Evolutionary conservation across 2,113 vertebrate genomes (phyloP), one percentile per base, ranked within the genome.

Genomic region (Uropsilus gracilis): DNA sequence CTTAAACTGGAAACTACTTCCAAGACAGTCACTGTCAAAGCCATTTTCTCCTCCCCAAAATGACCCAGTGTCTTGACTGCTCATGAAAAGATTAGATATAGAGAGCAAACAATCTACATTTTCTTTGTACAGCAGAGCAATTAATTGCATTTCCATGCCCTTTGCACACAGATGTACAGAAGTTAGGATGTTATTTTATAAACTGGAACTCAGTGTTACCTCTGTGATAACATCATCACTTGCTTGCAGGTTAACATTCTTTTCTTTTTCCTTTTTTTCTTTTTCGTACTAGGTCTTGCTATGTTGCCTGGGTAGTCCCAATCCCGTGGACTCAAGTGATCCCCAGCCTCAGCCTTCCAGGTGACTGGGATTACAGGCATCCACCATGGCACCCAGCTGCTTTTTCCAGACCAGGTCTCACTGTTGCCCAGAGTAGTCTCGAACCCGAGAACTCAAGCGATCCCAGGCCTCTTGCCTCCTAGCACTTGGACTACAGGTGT

Each of bases 181-280:
- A 76, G 17, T 61, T 72, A 34, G 53, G 44, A 73, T 53, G 39
- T 61, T 57, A 46, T 59, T 80, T 76, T 81, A 1, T 63, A 69
- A 94, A 83, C 64, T 39, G 72, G 78, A 78, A 86, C 59, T 94
- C 48, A 61, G 63, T 89, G 57, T 78, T 73, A 68, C 28, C 63
- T 44, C 59, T 71, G 2, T 34, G 64, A 91, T 80, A 86, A 91
- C 16, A 73, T 93, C 16, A 73, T 93, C 80, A 59, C 9, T 91
- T 55, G n/a, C 64, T 86, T 85, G 28, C 8, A 83, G 61, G 32
- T 12, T 34, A 83, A 37, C 34, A 87, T 89, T 89, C 68, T 81
- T 94, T 81, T 69, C n/a, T n/a, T n/a, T n/a, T n/a, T n/a, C n/a
- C n/a, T n/a, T n/a, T n/a, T n/a, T n/a, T n/a, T n/a, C n/a, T n/a